Conservation (phyloP, 2,888 invertebrate genomes). For the Cataglyphis livida region DNA sequence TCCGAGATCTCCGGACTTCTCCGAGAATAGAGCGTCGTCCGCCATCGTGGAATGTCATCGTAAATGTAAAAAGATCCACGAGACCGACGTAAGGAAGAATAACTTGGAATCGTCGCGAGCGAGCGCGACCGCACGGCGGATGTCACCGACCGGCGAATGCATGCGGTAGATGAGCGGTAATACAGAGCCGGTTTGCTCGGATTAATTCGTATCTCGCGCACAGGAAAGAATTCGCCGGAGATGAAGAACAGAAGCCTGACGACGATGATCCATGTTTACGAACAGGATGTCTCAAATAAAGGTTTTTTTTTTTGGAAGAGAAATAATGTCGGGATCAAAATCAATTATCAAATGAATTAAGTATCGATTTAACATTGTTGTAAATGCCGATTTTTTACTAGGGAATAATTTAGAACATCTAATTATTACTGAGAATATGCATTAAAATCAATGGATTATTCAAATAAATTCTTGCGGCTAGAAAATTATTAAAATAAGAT, state of each 20-base stretch:
- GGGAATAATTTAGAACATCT: neutral
- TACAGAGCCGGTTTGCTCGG: constrained; percentile 47
- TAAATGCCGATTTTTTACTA: neutral
- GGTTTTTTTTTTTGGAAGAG: neutral
- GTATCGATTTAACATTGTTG: neutral
- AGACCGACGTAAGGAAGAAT: constrained; percentile 56
- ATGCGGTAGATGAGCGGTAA: constrained; percentile 48
- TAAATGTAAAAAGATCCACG: constrained; percentile 58
- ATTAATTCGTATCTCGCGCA: constrained; percentile 43
- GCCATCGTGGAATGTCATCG: constrained; percentile 77
- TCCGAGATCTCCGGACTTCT: constrained; percentile 76
- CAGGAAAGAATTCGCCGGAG: constrained; percentile 32
- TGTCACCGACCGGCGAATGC: constrained; percentile 48
- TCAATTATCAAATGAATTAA: neutral
- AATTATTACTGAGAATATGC: neutral
- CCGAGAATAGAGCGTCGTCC: constrained; percentile 80
- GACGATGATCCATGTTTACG: constrained; percentile 1
- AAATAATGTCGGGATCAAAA: neutral
- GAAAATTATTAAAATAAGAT: neutral
- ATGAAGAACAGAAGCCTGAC: constrained; percentile 27
- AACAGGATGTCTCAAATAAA: neutral
- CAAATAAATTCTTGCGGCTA: neutral
- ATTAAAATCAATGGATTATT: too few relatives aligned
- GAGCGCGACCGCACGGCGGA: constrained; percentile 27
- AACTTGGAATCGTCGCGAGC: constrained; percentile 9